Base-by-base conservation (phyloP, 2,888 invertebrate genomes). In the Odontomyia ornata region DNA sequence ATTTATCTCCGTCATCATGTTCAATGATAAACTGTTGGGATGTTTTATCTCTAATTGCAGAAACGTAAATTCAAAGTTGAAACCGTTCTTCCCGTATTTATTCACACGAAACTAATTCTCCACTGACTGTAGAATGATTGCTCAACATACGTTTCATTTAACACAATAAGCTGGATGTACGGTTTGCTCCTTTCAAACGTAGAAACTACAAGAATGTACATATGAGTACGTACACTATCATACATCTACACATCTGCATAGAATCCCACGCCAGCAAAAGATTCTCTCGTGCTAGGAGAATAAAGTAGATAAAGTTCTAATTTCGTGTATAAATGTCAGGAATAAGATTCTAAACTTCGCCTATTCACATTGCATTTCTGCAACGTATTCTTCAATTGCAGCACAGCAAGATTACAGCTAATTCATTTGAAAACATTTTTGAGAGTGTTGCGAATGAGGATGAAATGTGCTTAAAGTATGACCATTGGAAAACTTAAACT, bases 71-170 rank as follows among this genome's bases (percentile, higher is more conserved):
- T 64, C n/a, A 64, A 28, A 30, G 27, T 28, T 15, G 25, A 60
- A 64, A 64, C 18, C 30, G 28, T 64, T 27, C 30, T 11, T 27
- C 30, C 64, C 23, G 7, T 64, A 64, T 64, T 28, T 64, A 64
- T 64, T 64, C 64, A 64, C 28, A 28, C 30, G 64, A 30, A 64
- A 64, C 64, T 64, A 27, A 64, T 64, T 30, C 64, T 9, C 28
- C 64, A 60, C 64, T 64, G 28, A 30, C 28, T 64, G 64, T 21
- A 25, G 28, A 23, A 64, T 64, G 28, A 64, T 64, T 64, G 30
- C 64, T 30, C 1, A 64, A 30, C 64, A 64, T 30, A 64, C 64
- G 64, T 64, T 30, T 64, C 64, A 64, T 30, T 64, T 64, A 64
- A 30, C 64, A 28, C 27, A 64, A 60, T 25, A 25, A 60, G 21